phyloP scores from a whole-genome alignment of 2,888 invertebrate species.

The Tanytarsus gracilentus region DNA sequence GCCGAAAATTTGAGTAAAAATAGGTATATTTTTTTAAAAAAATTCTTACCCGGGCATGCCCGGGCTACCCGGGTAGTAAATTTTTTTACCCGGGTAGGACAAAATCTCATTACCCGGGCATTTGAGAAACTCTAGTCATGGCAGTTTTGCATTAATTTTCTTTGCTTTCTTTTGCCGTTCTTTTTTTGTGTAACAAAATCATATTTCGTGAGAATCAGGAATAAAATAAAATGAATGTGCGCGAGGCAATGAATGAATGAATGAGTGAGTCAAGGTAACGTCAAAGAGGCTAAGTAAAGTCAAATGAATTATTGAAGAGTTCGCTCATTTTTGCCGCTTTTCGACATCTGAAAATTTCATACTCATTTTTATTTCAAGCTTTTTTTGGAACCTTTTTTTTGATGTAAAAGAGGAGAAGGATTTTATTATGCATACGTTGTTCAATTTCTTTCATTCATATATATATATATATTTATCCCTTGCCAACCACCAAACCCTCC shows the following conservation, averaged over 20 bases:
- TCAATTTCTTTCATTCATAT: conserved; percentile 10
- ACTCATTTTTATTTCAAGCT: neutral
- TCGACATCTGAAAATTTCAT: neutral
- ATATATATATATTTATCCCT: neutral
- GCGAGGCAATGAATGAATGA: neutral
- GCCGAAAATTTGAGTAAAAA: too few relatives aligned
- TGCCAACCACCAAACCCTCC: neutral
- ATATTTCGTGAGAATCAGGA: conserved; percentile 26
- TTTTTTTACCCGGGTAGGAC: too few relatives aligned
- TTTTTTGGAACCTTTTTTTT: conserved; percentile 2
- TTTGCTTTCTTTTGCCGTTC: neutral
- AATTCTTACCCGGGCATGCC: too few relatives aligned
- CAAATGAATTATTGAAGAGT: conserved; percentile 27
- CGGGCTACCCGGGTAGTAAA: too few relatives aligned
- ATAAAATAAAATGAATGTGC: conserved; percentile 18
- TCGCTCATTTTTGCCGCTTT: neutral
- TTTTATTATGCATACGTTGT: conserved; percentile 3
- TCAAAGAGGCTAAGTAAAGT: neutral
- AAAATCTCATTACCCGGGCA: too few relatives aligned
- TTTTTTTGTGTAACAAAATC: conserved; percentile 1
- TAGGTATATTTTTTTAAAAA: too few relatives aligned
- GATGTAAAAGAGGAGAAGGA: neutral
- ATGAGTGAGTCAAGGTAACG: neutral
- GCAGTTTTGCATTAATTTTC: conserved; percentile 4
- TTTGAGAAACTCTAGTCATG: too few relatives aligned